These are phyloP conservation scores for Carettochelys insculpta DNA, from an alignment of 2,113 vertebrate genomes.

Conservation along the genomic window DNA sequence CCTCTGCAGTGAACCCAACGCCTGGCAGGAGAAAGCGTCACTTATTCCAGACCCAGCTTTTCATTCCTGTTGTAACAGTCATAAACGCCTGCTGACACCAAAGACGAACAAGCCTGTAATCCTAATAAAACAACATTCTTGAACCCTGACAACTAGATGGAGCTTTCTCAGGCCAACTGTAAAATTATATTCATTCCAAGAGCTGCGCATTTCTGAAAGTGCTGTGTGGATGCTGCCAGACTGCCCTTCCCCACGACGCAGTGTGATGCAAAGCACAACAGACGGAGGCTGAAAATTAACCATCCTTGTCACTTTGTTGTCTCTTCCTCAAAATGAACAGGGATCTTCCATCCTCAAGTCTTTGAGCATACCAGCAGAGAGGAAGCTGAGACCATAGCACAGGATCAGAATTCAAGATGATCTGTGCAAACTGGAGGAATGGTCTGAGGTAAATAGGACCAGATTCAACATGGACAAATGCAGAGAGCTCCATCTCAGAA, in stretches of 20 bases:
- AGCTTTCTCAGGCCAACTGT: slow-evolving; percentile 60
- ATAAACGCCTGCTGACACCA: slow-evolving; percentile 73
- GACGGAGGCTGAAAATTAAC: neutral
- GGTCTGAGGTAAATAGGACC: too few relatives aligned
- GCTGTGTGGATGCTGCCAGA: neutral
- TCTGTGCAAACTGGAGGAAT: too few relatives aligned
- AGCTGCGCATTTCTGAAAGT: slow-evolving; percentile 29
- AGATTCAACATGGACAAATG: too few relatives aligned
- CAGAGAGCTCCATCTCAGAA: too few relatives aligned
- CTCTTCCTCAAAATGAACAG: neutral
- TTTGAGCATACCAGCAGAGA: neutral
- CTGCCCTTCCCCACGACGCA: slow-evolving; percentile 6
- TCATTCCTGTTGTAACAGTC: slow-evolving; percentile 73
- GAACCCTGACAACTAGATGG: slow-evolving; percentile 71
- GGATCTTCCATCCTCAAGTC: neutral
- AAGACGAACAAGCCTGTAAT: slow-evolving; percentile 72
- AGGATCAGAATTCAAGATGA: too few relatives aligned
- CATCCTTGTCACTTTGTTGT: neutral
- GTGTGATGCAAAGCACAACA: neutral
- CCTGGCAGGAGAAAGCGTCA: slow-evolving; percentile 66
- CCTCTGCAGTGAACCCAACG: slow-evolving; percentile 67
- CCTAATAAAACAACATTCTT: slow-evolving; percentile 74
- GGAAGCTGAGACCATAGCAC: neutral
- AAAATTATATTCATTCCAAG: slow-evolving; percentile 59
- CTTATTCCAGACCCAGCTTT: slow-evolving; percentile 71